These are phyloP conservation scores for Lagopus muta DNA, from an alignment of 2,113 vertebrate species.

Conservation along the genomic window DNA sequence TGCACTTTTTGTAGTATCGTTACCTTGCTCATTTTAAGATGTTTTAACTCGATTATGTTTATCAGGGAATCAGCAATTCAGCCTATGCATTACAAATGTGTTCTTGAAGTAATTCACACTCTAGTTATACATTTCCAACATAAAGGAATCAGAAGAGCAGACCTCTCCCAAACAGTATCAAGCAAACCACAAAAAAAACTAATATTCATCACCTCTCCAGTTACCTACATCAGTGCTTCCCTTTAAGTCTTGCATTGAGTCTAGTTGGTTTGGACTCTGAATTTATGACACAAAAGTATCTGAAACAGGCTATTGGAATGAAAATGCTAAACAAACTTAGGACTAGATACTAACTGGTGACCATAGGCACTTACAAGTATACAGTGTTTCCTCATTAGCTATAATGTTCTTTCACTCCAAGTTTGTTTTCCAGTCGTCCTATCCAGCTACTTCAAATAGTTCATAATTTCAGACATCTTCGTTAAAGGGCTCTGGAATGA, in stretches of 20 bases:
- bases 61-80: neutral
- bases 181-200: neutral
- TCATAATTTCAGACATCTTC: neutral
- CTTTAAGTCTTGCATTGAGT: neutral
- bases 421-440: rapidly evolving
- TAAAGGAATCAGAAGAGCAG: neutral
- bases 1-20: neutral
- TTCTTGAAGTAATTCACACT: neutral
- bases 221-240: neutral
- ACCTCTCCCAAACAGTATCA: neutral
- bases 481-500: neutral
- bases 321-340: neutral
- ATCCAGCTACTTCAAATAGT: neutral
- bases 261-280: neutral
- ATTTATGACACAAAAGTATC: neutral
- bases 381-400: neutral
- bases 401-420: neutral
- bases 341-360: neutral
- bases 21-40: neutral
- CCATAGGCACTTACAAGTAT: neutral
- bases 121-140: neutral
- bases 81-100: neutral
- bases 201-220: neutral
- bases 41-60: neutral
- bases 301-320: neutral